These are phyloP conservation scores for Nymphalis urticae DNA, from an alignment of 2,888 invertebrate genomes.

Conservation along the genomic window DNA sequence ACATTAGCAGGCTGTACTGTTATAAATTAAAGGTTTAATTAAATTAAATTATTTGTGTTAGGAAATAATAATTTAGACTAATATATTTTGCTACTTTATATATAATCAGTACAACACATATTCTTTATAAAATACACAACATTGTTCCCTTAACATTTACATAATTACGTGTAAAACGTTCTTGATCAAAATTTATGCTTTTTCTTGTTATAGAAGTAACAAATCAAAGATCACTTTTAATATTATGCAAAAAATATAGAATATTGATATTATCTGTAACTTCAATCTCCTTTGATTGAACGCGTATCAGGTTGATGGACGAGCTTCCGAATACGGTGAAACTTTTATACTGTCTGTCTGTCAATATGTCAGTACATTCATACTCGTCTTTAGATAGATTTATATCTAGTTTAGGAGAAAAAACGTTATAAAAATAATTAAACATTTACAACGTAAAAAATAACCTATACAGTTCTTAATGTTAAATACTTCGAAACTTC, in stretches of 20 bases:
- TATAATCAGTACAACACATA: no score
- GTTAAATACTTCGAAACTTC: background rate
- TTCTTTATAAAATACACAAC: no score
- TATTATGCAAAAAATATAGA: conserved; percentile 35
- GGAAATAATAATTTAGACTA: no score
- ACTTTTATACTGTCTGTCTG: conserved; percentile 58
- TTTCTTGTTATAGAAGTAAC: background rate
- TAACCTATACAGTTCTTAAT: conserved; percentile 5
- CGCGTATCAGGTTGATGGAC: conserved; percentile 67
- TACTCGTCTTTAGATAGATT: conserved; percentile 34
- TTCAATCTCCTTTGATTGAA: conserved; percentile 71
- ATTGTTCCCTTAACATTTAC: no score
- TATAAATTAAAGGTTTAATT: no score
- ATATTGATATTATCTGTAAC: conserved; percentile 48
- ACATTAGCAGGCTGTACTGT: no score
- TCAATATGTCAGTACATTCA: conserved; percentile 54
- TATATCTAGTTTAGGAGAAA: conserved; percentile 36
- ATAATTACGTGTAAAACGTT: background rate
- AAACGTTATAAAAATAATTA: background rate
- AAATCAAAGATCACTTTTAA: conserved; percentile 14
- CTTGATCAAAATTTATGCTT: background rate
- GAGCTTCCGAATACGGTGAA: conserved; percentile 66
- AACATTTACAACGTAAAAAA: background rate
- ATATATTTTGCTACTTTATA: no score
- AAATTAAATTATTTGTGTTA: no score